These are phyloP conservation scores for Xiphophorus hellerii DNA, from an alignment of 2,113 vertebrate species.

Conservation along the genomic window DNA sequence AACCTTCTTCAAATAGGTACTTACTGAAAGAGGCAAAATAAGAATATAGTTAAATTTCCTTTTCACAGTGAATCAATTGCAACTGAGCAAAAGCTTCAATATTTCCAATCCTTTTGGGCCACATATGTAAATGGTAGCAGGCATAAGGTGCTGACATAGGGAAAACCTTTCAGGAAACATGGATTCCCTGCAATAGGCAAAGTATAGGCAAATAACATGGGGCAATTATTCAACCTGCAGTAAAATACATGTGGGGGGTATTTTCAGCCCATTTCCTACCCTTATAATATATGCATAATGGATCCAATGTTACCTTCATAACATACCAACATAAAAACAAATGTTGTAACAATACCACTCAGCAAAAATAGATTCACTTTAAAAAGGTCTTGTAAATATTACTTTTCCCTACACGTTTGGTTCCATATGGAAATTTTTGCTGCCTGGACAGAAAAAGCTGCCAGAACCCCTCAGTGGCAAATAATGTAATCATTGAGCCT, in stretches of 20 bases:
- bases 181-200: conserved; percentile 35
- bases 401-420: background rate
- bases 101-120: background rate
- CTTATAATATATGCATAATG: no score
- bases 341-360: conserved; percentile 21
- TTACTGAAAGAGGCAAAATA: background rate
- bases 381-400: background rate
- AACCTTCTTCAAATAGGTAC: background rate
- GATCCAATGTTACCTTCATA: no score
- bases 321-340: background rate
- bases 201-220: no score
- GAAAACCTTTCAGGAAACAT: conserved; percentile 24
- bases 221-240: no score
- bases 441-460: no score
- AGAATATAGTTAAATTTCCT: no score
- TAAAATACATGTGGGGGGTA: no score
- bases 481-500: no score
- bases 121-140: background rate
- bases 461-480: no score
- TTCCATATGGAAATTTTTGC: no score
- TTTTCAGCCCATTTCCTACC: no score
- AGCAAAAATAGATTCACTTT: background rate
- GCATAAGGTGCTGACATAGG: background rate
- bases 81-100: background rate
- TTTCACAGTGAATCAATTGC: no score